A percentile compares a stretch with the other conserved stretches of the same genome.
These are phyloP conservation scores for Dysdera silvatica DNA, from an alignment of 1,140 invertebrate species.

Conservation along the genomic window DNA sequence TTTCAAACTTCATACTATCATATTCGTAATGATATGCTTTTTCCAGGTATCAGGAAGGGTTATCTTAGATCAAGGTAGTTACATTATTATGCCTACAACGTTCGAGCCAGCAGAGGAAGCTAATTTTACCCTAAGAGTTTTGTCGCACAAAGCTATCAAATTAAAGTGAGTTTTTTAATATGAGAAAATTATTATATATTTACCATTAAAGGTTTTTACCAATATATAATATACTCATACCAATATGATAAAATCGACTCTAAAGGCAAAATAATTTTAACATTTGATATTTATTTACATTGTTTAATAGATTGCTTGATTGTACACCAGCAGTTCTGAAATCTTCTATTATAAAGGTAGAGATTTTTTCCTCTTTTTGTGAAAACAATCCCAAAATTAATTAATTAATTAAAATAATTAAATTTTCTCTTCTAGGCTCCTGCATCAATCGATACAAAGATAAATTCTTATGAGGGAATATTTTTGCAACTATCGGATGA, in stretches of 20 bases:
- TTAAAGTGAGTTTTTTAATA: slow-evolving; percentile 49
- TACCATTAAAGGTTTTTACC: background rate
- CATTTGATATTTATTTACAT: background rate
- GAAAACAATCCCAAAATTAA: background rate
- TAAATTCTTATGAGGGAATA: slow-evolving; percentile 65
- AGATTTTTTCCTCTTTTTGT: too few species aligned
- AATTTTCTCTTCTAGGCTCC: slow-evolving; percentile 18
- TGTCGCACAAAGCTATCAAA: slow-evolving; percentile 70
- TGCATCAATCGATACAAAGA: slow-evolving; percentile 30
- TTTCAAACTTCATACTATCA: too few species aligned
- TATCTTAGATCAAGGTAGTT: slow-evolving; percentile 71
- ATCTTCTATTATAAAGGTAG: slow-evolving; percentile 54
- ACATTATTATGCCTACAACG: slow-evolving; percentile 79
- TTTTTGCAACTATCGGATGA: slow-evolving; percentile 81
- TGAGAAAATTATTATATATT: background rate
- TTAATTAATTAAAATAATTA: background rate
- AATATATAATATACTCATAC: background rate
- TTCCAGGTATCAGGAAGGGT: slow-evolving; percentile 50
- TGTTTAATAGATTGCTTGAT: slow-evolving; percentile 53
- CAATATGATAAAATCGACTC: background rate
- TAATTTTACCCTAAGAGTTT: slow-evolving; percentile 72
- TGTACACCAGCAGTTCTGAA: slow-evolving; percentile 63
- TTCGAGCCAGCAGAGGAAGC: slow-evolving; percentile 85
- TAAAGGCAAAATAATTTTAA: background rate
- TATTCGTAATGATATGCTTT: too few species aligned